Percentiles rank a stretch among this genome's conserved stretches.
Conservation (phyloP, 2,797 vertebrate species). For the Lacerta viridis region DNA sequence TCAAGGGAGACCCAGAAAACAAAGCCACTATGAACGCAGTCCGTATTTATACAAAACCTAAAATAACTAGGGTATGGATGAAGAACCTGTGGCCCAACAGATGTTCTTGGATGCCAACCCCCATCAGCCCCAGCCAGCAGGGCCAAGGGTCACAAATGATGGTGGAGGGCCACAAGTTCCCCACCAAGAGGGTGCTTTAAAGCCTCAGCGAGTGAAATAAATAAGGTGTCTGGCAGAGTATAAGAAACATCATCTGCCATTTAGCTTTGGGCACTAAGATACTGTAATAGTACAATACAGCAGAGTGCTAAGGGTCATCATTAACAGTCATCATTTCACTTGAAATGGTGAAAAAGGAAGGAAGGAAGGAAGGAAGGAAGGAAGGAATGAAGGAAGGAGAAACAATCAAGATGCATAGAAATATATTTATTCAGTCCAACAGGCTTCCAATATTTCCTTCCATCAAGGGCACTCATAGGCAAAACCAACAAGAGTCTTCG, state of each 20-base stretch:
- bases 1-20: neutral
- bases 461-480: neutral
- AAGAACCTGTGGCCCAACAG: no score
- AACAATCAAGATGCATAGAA: neutral
- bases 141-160: no score
- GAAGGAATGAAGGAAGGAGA: neutral
- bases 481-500: neutral
- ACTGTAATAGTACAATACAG: neutral
- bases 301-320: neutral
- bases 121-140: no score
- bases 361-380: neutral
- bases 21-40: neutral
- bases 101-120: no score
- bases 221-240: neutral
- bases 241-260: neutral
- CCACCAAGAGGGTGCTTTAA: neutral
- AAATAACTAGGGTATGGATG: neutral
- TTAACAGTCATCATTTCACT: constrained; percentile 14
- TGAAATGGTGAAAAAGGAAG: neutral
- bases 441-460: neutral
- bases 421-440: neutral
- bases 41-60: neutral
- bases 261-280: neutral
- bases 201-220: neutral
- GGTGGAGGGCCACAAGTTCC: no score